A percentile compares a stretch with the other conserved stretches of the same genome.
These are phyloP conservation scores for Sarcophaga bullata DNA, from an alignment of 1,140 invertebrate species.

Conservation along the genomic window DNA sequence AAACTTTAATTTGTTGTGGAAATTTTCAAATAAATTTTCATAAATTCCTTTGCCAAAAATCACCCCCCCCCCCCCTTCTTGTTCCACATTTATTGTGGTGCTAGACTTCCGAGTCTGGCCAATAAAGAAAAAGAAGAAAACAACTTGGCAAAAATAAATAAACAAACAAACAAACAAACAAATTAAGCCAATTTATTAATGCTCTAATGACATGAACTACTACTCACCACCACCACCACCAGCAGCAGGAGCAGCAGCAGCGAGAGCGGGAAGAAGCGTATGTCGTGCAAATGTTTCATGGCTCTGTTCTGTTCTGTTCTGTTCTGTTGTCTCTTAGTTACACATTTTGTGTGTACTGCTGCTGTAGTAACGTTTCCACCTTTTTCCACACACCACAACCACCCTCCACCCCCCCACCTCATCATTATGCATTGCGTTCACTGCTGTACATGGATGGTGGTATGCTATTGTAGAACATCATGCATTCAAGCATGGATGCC, in stretches of 20 bases:
- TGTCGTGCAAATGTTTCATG: not conserved
- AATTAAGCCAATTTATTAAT: constrained; percentile 22
- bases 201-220: constrained; percentile 12
- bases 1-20: no score
- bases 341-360: not conserved
- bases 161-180: not conserved
- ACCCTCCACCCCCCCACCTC: not conserved
- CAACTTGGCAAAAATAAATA: not conserved
- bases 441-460: no score
- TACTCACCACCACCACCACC: no score
- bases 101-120: not conserved
- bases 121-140: not conserved
- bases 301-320: not conserved
- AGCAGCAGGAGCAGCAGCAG: no score
- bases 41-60: no score
- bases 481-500: no score
- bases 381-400: not conserved
- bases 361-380: not conserved
- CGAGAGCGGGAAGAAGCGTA: no score
- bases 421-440: no score
- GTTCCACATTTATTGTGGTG: not conserved
- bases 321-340: not conserved
- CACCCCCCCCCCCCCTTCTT: no score
- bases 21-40: no score
- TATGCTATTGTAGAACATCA: no score